Evolutionary conservation across 2,113 vertebrate genomes (phyloP).

Genomic region (Anas platyrhynchos): DNA sequence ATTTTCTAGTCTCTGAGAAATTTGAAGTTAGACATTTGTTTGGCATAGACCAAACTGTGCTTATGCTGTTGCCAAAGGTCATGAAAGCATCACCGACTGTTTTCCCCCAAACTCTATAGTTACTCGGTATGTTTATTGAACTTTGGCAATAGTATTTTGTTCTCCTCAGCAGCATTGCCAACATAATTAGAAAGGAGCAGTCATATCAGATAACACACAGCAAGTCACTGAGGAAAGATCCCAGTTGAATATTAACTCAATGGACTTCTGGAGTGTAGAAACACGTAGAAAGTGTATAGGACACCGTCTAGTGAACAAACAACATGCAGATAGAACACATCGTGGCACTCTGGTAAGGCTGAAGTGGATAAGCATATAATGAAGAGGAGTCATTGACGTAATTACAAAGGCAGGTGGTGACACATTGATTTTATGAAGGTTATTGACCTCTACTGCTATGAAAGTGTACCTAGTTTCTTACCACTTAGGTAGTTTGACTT

Average conservation of each 20-base stretch:
- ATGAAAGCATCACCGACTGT: neutral
- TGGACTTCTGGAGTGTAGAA: conserved; percentile 28
- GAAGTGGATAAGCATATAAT: neutral
- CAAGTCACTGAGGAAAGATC: conserved; percentile 31
- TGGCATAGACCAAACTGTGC: conserved; percentile 4
- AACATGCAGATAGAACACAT: neutral
- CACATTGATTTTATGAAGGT: conserved; percentile 29
- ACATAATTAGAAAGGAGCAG: conserved; percentile 22
- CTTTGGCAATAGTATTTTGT: conserved; percentile 9
- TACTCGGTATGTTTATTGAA: conserved; percentile 56
- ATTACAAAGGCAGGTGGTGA: conserved; percentile 17
- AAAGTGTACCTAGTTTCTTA: conserved; percentile 30
- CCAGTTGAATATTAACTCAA: conserved; percentile 64
- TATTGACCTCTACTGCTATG: neutral
- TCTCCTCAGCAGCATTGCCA: conserved; percentile 50
- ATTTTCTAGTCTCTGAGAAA: conserved; percentile 14
- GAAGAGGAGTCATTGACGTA: conserved; percentile 48
- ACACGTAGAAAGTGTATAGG: conserved; percentile 26
- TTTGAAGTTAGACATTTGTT: conserved; percentile 42
- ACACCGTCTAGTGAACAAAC: conserved; percentile 15
- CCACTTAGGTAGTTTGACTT: conserved; percentile 3
- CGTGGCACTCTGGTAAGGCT: neutral
- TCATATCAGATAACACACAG: conserved; percentile 39
- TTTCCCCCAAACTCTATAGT: conserved; percentile 49
- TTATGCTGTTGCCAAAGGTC: conserved; percentile 23